A percentile compares a stretch with the other conserved stretches of the same genome.
phyloP scores from a whole-genome alignment of 2,113 vertebrate species.

The Myotis davidii region DNA sequence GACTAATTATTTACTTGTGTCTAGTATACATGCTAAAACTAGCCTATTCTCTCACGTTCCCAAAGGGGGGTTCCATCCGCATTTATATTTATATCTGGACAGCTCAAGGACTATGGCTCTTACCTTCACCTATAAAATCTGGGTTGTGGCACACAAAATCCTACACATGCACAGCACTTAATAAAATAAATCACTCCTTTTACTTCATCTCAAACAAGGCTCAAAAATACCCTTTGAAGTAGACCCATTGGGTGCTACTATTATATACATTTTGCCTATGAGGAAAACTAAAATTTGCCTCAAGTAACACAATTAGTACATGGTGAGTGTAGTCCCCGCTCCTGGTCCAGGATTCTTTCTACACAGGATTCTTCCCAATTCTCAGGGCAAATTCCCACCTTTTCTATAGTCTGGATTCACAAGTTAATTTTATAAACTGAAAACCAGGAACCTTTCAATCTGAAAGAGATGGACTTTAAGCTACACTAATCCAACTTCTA shows the following conservation, averaged over 20 bases:
- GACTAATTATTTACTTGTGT: neutral
- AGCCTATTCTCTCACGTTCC: neutral
- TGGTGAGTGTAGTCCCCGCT: neutral
- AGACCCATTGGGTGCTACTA: neutral
- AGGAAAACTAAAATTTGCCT: conserved; percentile 40
- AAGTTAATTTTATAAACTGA: neutral
- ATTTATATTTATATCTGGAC: neutral
- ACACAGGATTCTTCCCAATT: neutral
- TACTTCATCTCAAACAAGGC: neutral
- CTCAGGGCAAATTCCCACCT: neutral
- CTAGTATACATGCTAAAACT: neutral
- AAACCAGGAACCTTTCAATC: neutral
- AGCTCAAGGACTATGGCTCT: neutral
- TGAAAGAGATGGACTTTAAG: conserved; percentile 43
- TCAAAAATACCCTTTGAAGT: conserved; percentile 7
- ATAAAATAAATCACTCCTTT: neutral
- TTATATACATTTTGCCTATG: neutral
- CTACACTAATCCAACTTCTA: neutral
- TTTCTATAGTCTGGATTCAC: neutral
- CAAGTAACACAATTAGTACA: neutral
- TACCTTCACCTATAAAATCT: neutral
- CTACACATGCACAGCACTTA: neutral
- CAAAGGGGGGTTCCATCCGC: neutral
- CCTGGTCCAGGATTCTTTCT: neutral
- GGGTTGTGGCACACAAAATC: neutral